Conservation (phyloP, 2,113 vertebrate genomes). For the Tetrax tetrax region DNA sequence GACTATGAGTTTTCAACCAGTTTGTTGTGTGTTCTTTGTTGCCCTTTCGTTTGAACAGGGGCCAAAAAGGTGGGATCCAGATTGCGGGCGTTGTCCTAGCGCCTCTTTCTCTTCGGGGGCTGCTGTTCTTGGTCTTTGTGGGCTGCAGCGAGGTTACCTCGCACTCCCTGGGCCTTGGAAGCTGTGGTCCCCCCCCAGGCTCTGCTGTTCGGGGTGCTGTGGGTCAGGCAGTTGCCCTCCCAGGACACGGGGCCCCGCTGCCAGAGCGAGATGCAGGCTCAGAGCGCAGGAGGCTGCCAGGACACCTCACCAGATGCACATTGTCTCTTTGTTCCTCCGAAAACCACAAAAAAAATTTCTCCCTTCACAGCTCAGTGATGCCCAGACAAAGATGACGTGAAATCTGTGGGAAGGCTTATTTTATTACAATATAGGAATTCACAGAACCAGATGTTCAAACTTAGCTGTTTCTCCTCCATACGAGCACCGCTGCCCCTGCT, state of each 20-base stretch:
- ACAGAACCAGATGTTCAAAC: slow-evolving; percentile 50
- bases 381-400: slow-evolving; percentile 58
- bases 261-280: neutral
- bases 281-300: neutral
- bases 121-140: neutral
- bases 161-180: rapidly evolving
- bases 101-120: neutral
- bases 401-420: slow-evolving; percentile 52
- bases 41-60: neutral
- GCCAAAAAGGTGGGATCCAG: neutral
- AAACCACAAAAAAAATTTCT: slow-evolving; percentile 51
- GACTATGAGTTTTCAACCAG: neutral
- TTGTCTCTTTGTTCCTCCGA: slow-evolving; percentile 47
- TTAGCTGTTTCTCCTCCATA: neutral
- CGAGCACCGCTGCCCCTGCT: neutral
- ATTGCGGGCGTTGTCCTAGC: neutral
- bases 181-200: neutral
- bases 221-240: neutral
- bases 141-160: neutral
- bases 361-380: slow-evolving; percentile 47
- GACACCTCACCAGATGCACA: slow-evolving; percentile 60
- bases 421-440: slow-evolving; percentile 61
- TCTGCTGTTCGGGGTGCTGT: neutral
- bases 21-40: neutral
- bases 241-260: neutral